These are phyloP conservation scores for Pandion haliaetus DNA, from an alignment of 2,113 vertebrate genomes.

Conservation along the genomic window DNA sequence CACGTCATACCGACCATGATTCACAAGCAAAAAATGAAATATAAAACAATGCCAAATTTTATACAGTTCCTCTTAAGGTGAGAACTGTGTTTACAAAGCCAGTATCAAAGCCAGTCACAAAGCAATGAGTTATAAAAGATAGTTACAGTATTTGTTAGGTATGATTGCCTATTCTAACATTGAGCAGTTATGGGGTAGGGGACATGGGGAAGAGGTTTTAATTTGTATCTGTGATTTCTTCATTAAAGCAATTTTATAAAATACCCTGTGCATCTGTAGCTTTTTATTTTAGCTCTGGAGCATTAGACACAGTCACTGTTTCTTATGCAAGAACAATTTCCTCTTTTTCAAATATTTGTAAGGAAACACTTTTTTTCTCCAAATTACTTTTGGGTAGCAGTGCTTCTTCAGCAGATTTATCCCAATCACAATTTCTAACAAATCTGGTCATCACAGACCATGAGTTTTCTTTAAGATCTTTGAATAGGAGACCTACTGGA, in stretches of 20 bases:
- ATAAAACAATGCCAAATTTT: not conserved
- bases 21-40: not conserved
- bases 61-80: not conserved
- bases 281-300: not conserved
- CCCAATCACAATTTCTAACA: not conserved
- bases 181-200: not conserved
- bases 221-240: not conserved
- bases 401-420: not conserved
- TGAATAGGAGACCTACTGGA: not conserved
- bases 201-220: not conserved
- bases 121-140: not conserved
- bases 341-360: not conserved
- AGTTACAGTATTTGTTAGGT: not conserved
- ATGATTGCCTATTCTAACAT: not conserved
- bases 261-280: not conserved
- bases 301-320: not conserved
- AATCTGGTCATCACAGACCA: not conserved
- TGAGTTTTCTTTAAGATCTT: not conserved
- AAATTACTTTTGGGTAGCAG: not conserved
- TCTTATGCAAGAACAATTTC: not conserved
- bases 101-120: not conserved
- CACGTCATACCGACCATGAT: not conserved
- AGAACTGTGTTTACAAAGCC: not conserved
- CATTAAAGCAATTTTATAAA: not conserved
- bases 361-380: not conserved